Percentiles rank a stretch among this genome's conserved stretches.
Evolutionary conservation across 2,888 invertebrate genomes (phyloP).

Genomic region (Tipula vernalis): DNA sequence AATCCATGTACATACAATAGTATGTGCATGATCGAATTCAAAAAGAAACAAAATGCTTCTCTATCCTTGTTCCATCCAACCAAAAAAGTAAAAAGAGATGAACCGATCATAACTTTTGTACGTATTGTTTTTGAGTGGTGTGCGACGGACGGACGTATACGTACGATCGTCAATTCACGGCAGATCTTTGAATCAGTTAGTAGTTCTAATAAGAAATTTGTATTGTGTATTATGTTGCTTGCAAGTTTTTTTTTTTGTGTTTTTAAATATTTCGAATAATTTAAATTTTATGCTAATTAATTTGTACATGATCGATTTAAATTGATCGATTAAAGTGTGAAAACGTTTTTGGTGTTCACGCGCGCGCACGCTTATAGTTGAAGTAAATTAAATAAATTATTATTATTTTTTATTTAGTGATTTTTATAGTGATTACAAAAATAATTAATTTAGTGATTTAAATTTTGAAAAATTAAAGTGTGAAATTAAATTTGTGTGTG

Average conservation of each 20-base stretch:
- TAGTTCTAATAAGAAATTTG: not conserved
- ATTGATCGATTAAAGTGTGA: not conserved
- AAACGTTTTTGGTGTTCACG: not conserved
- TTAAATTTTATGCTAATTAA: not conserved
- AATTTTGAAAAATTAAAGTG: not conserved
- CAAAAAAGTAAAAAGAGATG: not conserved
- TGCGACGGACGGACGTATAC: not conserved
- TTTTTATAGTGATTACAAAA: not conserved
- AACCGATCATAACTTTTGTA: not conserved
- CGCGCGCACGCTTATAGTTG: not conserved
- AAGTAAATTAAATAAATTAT: not conserved
- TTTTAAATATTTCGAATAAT: not conserved
- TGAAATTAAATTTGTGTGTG: not conserved
- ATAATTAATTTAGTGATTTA: not conserved
- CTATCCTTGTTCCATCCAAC: not conserved
- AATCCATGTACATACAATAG: not conserved
- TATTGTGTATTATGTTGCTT: not conserved
- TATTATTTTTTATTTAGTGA: not conserved
- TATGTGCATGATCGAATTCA: not conserved
- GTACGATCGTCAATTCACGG: not conserved
- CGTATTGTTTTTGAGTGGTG: not conserved
- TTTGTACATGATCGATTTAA: not conserved
- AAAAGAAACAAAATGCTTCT: not conserved
- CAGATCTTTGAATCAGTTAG: not conserved
- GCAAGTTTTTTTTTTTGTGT: not conserved